Evolutionary conservation across 1,140 invertebrate species (phyloP), one percentile per base, ranked within the genome.

Genomic region (Elymnias hypermnestra): DNA sequence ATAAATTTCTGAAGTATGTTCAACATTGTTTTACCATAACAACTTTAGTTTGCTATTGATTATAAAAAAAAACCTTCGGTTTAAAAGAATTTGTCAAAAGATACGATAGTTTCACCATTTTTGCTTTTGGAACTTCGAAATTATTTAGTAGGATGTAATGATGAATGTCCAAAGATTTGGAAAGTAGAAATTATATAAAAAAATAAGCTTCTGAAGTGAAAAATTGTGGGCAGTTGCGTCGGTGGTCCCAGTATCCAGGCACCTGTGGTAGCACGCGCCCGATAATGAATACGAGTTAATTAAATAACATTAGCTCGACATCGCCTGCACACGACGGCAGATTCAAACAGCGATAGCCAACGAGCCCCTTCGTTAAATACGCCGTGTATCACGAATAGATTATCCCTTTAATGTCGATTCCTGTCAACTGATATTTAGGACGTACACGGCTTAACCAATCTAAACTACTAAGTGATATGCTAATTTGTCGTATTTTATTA

Each of bases 211-310:
- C n/a, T n/a, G n/a, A n/a, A 12, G 7, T 22, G 8, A 23, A 38
- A 23, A 41, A 18, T 14, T 41, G 25, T 15, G 5, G 3, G 2
- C 19, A 44, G 25, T 53, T 52, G 53, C 44, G 53, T 55, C 49
- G 65, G 69, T 72, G 65, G 72, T 72, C 68, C 42, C n/a, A 37
- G 51, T 60, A 58, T 63, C 58, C 49, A 44, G 48, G 55, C 72
- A 78, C 75, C 71, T 74, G 75, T 62, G 62, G 38, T 42, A 53
- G 60, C 61, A 57, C 63, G 65, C 62, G 65, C 57, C 62, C 61
- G 65, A 68, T 83, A 83, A 81, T 83, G 79, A 81, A 77, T 79
- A 81, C 79, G 72, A 81, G 76, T 83, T 83, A 83, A 83, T 83
- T 83, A 83, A 83, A 63, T 61, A 63, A 73, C 76, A 81, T 83